A percentile compares a stretch with the other conserved stretches of the same genome.
phyloP scores from a whole-genome alignment of 2,888 invertebrate species.

The Neria commutata region DNA sequence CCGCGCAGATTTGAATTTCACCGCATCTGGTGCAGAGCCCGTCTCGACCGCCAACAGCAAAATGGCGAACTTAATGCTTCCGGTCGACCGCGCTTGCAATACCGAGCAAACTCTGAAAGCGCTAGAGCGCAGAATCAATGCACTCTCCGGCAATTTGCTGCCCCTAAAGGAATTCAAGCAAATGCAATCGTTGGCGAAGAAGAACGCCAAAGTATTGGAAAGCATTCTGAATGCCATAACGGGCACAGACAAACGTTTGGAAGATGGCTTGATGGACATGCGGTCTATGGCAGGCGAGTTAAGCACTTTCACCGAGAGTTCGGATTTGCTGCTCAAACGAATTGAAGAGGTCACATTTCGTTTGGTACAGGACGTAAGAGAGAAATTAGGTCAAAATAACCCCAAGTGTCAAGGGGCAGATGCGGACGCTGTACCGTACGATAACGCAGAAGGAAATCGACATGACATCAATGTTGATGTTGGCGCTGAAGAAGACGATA shows the following conservation, averaged over 20 bases:
- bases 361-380: slow-evolving; percentile 43
- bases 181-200: slow-evolving; percentile 31
- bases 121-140: slow-evolving; percentile 36
- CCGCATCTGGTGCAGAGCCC: background rate
- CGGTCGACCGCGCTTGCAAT: slow-evolving; percentile 19
- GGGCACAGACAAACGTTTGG: slow-evolving; percentile 50
- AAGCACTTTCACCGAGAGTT: slow-evolving; percentile 52
- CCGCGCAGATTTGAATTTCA: background rate
- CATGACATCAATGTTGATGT: background rate
- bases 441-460: background rate
- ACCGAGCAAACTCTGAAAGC: slow-evolving; percentile 31
- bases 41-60: slow-evolving; percentile 1
- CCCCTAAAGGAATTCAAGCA: slow-evolving; percentile 34
- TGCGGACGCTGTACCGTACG: background rate
- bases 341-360: slow-evolving; percentile 48
- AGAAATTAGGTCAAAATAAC: slow-evolving; percentile 34
- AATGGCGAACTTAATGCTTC: slow-evolving; percentile 35
- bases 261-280: slow-evolving; percentile 35
- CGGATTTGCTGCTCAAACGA: slow-evolving; percentile 52
- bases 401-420: background rate
- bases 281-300: slow-evolving; percentile 48
- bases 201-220: slow-evolving; percentile 46
- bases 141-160: slow-evolving; percentile 12
- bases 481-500: background rate
- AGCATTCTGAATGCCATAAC: slow-evolving; percentile 47